These are phyloP conservation scores for Eulithis testata DNA, from an alignment of 2,888 invertebrate species.

Conservation along the genomic window DNA sequence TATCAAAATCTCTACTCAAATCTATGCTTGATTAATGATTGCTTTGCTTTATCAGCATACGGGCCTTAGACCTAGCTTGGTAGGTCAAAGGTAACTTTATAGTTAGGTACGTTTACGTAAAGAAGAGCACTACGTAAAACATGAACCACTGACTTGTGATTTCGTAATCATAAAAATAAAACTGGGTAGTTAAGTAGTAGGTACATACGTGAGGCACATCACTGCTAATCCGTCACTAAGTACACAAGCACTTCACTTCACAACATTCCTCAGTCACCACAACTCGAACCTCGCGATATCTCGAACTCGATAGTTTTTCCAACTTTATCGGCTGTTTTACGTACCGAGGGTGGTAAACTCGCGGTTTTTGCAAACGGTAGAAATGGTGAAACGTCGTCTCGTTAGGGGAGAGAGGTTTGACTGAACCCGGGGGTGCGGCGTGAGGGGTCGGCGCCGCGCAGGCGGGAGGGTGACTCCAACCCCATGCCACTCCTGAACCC, in stretches of 20 bases:
- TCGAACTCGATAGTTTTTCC: background rate
- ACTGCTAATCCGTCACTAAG: constrained; percentile 12
- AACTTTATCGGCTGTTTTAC: too few species aligned
- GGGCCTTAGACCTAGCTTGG: too few species aligned
- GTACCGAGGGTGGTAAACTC: constrained; percentile 12
- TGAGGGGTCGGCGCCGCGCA: constrained; percentile 59
- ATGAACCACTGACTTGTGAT: background rate
- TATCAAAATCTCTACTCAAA: too few species aligned
- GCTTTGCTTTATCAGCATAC: too few species aligned
- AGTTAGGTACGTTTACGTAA: too few species aligned
- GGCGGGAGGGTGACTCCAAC: constrained; percentile 47
- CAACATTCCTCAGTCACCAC: constrained; percentile 19
- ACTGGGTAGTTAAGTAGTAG: background rate
- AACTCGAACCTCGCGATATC: background rate
- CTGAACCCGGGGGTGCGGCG: constrained; percentile 53
- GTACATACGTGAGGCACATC: constrained; percentile 22
- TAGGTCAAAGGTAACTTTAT: too few species aligned
- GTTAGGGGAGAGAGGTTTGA: constrained; percentile 51
- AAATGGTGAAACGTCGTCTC: constrained; percentile 50
- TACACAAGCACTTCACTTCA: constrained; percentile 29
- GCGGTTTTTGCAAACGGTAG: constrained; percentile 26
- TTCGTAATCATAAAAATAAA: background rate
- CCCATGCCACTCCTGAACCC: constrained; percentile 16
- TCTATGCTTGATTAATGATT: too few species aligned
- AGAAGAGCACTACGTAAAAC: too few species aligned